Conservation (phyloP, 2,797 vertebrate species). For the Helicolenus hilgendorfi region DNA sequence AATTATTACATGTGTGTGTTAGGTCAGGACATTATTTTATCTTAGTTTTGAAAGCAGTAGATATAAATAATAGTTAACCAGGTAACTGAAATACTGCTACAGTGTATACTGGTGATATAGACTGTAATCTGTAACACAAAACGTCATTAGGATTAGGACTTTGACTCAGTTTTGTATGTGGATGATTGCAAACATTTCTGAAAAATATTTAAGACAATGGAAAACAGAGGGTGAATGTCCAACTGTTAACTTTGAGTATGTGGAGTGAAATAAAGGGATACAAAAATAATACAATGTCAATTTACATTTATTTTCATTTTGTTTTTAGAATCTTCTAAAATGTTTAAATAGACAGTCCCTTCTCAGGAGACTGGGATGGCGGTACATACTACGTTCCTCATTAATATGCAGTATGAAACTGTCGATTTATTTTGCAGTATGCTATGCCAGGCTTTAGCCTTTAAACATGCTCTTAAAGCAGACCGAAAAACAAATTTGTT, state of each 20-base stretch:
- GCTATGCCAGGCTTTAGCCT: too few relatives aligned
- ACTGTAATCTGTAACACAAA: slow-evolving; percentile 1
- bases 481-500: too few relatives aligned
- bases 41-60: not conserved
- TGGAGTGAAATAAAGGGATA: slow-evolving; percentile 29
- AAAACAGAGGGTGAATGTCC: too few relatives aligned
- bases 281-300: not conserved
- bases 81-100: not conserved
- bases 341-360: not conserved
- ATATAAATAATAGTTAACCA: not conserved
- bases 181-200: not conserved
- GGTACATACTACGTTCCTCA: too few relatives aligned
- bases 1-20: not conserved
- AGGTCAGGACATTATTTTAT: not conserved
- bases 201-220: slow-evolving; percentile 6
- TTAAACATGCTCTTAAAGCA: too few relatives aligned
- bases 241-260: not conserved
- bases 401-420: too few relatives aligned
- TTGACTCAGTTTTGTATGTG: not conserved
- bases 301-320: not conserved
- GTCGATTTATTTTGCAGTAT: too few relatives aligned
- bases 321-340: not conserved
- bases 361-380: not conserved
- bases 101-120: not conserved
- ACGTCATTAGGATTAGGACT: slow-evolving; percentile 9